Evolutionary conservation across 2,113 vertebrate genomes (phyloP), one percentile per base, ranked within the genome.

Genomic region (Rutilus rutilus): DNA sequence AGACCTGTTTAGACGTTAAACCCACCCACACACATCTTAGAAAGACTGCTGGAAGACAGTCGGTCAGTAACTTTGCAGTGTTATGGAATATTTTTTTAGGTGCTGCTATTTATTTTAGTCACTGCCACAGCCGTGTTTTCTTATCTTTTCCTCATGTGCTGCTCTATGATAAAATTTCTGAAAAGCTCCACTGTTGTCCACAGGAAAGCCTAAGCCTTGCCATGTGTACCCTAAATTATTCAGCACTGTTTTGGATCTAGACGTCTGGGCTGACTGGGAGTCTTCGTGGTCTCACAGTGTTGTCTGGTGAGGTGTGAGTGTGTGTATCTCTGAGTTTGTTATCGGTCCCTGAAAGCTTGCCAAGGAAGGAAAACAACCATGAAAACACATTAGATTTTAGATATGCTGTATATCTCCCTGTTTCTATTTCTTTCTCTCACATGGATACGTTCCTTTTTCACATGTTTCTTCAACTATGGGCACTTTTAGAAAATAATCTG

Each of bases 191-290:
- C n/a, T 65, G 78, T 27, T 45, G 23, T 64, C 39, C n/a, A 80
- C 36, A 45, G 59, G 47, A 62, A 17, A 47, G 59, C 30, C 3
- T n/a, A 10, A 23, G 33, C n/a, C n/a, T 82, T 47, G 45, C 45
- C 77, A 60, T n/a, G 25, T 50, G 79, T 71, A 52, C n/a, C 33
- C 47, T 69, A 36, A 33, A 83, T 71, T 36, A 54, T 83, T 83
- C 45, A 83, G 15, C 42, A 67, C 60, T 33, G 42, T 82, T 78
- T 52, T 27, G n/a, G 64, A 83, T 83, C 65, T 83, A 71, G 81
- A 71, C 25, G 81, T 83, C 65, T 50, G 25, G 79, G 60, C 79
- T 27, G 62, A 82, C 39, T 64, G 36, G 78, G 59, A 62, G 8
- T 67, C 39, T 65, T 82, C 42, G 8, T 67, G 42, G 60, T 57